Base-by-base conservation (phyloP, 2,888 invertebrate genomes). In the Mythimna impura region DNA sequence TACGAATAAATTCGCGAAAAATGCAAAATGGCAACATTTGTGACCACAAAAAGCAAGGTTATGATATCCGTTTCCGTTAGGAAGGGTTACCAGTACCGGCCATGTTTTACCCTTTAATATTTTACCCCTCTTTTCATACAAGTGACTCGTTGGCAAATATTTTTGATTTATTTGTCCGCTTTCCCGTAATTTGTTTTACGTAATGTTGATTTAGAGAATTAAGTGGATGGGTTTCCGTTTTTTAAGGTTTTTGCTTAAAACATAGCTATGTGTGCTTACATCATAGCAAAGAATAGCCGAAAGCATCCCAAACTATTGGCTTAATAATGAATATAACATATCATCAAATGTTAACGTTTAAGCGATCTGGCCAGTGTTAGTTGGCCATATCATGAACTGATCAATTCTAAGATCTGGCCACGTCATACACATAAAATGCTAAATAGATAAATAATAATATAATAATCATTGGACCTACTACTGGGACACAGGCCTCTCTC, bases 31-130 rank as follows among this genome's bases (percentile, higher is more conserved):
- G 64, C 68, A 81, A 83, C 88, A 87, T 82, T 88, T 88, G 85
- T 84, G 83, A 76, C 83, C 87, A 82, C 88, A 89, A 88, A 89
- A 89, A 89, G 89, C 87, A 85, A 88, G 88, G 90, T 90, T 91
- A 90, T 91, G 89, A 91, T 89, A 89, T 90, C 90, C 89, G 88
- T 70, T 91, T 91, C 91, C 91, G 87, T 76, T 78, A 75, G 87
- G 71, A 88, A 89, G 90, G 90, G 89, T 88, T 89, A 81, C 89
- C 85, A 88, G 85, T 61, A 74, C 64, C 72, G 80, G 86, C 84
- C 89, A 87, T 90, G 88, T 89, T 89, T 90, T 88, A 88, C 90
- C 89, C 90, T 89, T 88, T 84, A 78, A 88, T 87, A 86, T 89
- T 89, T 87, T 90, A 85, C 82, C 81, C 82, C 75, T 84, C 80